Evolutionary conservation across 2,113 vertebrate genomes (phyloP).

Genomic region (Enhydra lutris): DNA sequence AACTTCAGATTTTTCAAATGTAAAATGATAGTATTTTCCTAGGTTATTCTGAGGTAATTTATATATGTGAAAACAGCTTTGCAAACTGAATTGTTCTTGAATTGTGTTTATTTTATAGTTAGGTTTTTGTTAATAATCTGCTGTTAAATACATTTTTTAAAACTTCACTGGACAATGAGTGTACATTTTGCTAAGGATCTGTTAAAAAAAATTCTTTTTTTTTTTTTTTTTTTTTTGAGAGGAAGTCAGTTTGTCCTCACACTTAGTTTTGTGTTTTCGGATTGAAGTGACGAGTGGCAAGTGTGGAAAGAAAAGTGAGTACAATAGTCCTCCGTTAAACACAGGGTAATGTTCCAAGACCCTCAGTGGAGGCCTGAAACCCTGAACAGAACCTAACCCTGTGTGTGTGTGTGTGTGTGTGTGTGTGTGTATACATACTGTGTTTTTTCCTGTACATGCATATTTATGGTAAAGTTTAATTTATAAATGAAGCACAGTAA

Average conservation of each 20-base stretch:
- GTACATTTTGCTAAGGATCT: neutral
- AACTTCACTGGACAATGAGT: neutral
- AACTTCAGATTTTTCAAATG: neutral
- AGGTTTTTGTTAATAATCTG: neutral
- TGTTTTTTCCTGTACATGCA: neutral
- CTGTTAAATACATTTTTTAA: neutral
- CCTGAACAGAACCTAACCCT: neutral
- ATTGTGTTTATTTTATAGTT: neutral
- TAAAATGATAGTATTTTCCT: neutral
- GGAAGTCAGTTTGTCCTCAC: neutral
- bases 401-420: too few species aligned
- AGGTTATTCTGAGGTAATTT: neutral
- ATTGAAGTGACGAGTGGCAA: neutral
- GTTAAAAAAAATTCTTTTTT: neutral
- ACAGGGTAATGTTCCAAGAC: neutral
- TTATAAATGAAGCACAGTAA: neutral
- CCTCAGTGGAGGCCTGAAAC: neutral
- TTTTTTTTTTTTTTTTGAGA: neutral
- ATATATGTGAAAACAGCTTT: neutral
- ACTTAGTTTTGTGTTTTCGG: neutral
- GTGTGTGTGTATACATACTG: neutral
- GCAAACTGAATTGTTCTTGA: neutral
- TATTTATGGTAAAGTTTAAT: neutral
- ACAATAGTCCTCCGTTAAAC: neutral
- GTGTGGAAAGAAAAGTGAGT: neutral